Evolutionary conservation across 2,113 vertebrate species (phyloP), one percentile per base, ranked within the genome.

Genomic region (Corythoichthys haematopterus): DNA sequence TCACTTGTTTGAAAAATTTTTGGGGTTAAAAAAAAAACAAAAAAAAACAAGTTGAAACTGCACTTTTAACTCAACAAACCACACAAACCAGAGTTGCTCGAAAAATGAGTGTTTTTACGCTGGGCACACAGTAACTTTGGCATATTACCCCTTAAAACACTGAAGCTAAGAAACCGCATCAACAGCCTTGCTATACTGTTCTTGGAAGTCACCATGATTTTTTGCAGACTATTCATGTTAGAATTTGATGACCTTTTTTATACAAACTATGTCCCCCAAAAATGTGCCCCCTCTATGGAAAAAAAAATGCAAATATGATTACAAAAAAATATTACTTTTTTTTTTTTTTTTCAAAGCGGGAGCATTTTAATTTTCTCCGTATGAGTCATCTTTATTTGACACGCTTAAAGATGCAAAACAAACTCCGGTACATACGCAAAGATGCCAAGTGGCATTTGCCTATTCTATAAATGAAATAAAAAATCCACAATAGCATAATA

Each of bases 331-430:
- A n/a, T 14, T 16, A 4, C 6, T 15, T 0, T 48, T 13, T 12
- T 48, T 48, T 53, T 53, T 33, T 33, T 52, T 6, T 10, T 33
- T 3, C 9, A 33, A 20, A 55, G 10, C 11, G 20, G 33, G 52
- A 2, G 7, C 20, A 10, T 55, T 33, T n/a, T 52, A 20, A 4
- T 20, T 28, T 57, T 71, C 38, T 72, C 11, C 45, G 28, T 43
- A 2, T 83, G 46, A 61, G 14, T 65, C 60, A 0, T 68, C 68
- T 80, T 84, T 87, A 88, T 81, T 70, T 35, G 64, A 59, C 58
- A 81, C 78, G 72, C 85, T 80, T 52, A 87, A 88, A 74, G 7
- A 82, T 65, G 74, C 53, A 69, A 45, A 28, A 66, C 51, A 66
- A 55, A 20, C 72, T 65, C 53, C 2, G 70, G 38, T 43, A 16